phyloP scores from a whole-genome alignment of 2,113 vertebrate genomes.

The Carlito syrichta region DNA sequence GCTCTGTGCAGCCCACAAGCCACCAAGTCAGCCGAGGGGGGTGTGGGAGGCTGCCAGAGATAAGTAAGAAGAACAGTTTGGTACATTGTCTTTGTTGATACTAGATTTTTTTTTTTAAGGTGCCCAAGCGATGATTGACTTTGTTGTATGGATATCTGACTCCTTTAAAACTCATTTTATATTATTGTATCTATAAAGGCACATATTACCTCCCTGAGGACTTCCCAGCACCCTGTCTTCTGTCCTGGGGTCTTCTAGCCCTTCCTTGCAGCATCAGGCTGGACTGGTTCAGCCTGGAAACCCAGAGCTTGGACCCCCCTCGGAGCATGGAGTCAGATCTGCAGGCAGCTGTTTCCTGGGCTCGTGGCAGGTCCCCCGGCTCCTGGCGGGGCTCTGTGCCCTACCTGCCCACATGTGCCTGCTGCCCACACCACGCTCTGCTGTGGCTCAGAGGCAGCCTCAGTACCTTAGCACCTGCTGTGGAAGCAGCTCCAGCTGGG shows the following conservation, averaged over 20 bases:
- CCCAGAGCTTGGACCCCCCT: background rate
- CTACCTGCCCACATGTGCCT: background rate
- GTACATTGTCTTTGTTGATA: background rate
- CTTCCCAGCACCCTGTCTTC: background rate
- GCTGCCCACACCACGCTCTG: background rate
- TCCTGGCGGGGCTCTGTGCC: background rate
- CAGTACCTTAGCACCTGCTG: background rate
- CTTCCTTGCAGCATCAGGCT: background rate
- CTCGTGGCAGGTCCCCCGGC: fast-evolving
- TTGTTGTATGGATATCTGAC: background rate
- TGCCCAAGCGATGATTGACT: background rate
- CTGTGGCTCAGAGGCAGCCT: background rate
- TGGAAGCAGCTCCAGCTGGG: background rate
- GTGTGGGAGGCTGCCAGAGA: background rate
- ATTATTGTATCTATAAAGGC: background rate
- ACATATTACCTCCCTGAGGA: background rate
- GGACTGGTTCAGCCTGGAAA: background rate
- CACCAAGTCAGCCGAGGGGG: background rate
- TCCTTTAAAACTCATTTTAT: background rate
- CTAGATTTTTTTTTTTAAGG: background rate
- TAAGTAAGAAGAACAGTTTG: too few species aligned
- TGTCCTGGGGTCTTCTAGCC: background rate
- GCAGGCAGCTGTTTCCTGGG: background rate
- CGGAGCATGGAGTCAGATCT: background rate
- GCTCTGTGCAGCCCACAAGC: background rate